A percentile compares a stretch with the other conserved stretches of the same genome.
phyloP scores from a whole-genome alignment of 2,797 vertebrate genomes.

The Falco rusticolus region DNA sequence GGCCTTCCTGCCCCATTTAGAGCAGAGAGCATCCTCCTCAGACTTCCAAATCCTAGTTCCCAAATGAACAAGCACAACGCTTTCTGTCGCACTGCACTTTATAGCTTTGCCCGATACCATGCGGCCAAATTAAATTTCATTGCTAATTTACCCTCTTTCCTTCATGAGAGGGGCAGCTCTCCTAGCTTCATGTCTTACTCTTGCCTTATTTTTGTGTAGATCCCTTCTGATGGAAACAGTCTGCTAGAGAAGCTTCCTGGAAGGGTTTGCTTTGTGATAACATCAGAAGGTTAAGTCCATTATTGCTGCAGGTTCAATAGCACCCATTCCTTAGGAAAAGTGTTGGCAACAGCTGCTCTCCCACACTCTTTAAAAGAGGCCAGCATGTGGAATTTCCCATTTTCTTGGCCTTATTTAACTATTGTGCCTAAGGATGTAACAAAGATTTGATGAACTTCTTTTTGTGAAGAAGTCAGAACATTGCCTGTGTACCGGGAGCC shows the following conservation, averaged over 20 bases:
- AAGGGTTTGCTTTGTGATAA: conserved; percentile 73
- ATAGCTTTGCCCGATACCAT: background rate
- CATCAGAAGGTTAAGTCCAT: conserved; percentile 80
- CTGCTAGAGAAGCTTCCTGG: conserved; percentile 72
- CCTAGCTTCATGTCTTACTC: background rate
- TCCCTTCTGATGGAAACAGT: conserved; percentile 68
- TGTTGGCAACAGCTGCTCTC: background rate
- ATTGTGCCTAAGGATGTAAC: background rate
- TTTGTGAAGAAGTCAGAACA: background rate
- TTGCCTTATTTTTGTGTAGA: conserved; percentile 61
- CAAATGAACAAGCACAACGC: background rate
- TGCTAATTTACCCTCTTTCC: background rate
- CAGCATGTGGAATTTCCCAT: background rate
- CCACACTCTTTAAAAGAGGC: background rate
- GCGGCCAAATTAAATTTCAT: background rate
- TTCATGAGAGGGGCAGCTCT: background rate
- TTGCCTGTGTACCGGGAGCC: background rate
- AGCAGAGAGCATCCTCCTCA: background rate
- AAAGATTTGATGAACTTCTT: background rate
- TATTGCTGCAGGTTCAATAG: conserved; percentile 77
- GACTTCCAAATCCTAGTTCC: background rate
- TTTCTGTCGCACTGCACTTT: background rate
- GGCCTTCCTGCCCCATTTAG: background rate
- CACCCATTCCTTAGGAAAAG: background rate
- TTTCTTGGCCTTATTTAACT: background rate